Base-by-base conservation (phyloP, 2,113 vertebrate species). In the Bos javanicus region DNA sequence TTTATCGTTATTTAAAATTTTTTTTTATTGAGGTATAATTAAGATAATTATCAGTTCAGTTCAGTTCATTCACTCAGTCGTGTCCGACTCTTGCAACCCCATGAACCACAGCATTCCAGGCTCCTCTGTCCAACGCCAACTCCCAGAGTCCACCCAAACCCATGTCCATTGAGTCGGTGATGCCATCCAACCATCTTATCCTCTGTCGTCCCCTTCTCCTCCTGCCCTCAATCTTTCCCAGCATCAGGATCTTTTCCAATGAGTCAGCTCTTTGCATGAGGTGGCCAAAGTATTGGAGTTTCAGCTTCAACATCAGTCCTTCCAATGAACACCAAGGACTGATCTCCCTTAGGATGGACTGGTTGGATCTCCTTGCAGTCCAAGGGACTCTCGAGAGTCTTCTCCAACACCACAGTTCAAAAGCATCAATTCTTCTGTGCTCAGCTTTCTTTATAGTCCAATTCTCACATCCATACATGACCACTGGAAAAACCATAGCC, bases 51-150 rank as follows among this genome's bases (percentile, higher is more conserved):
- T 71, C 9, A 36, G n/a, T 67, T 19, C 33, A 67, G 64, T 67
- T 67, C 62, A n/a, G 0, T n/a, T n/a, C 64, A 36, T 17, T 67
- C 17, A n/a, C 8, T 67, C 17, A 36, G 33, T 19, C 1, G 0
- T 67, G 33, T 36, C 33, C 19, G 33, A 67, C 64, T 19, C 64
- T 36, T 4, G 17, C 0, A 2, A 64, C 33, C 33, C 33, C 33
- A 10, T 36, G 4, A 67, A 36, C 33, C 4, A 1, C 16, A 67
- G 62, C 62, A 67, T 4, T 9, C 64, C 64, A 36, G 64, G 64
- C 33, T 5, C 10, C 33, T 33, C 8, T 36, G 16, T 36, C 33
- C 33, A 67, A 36, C 33, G 36, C 8, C 33, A 67, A 67, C 64
- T 36, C 64, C 64, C 16, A 9, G 64, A 67, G 64, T 67, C 33